Conservation (phyloP, 2,113 vertebrate species). For the Sturnus vulgaris region DNA sequence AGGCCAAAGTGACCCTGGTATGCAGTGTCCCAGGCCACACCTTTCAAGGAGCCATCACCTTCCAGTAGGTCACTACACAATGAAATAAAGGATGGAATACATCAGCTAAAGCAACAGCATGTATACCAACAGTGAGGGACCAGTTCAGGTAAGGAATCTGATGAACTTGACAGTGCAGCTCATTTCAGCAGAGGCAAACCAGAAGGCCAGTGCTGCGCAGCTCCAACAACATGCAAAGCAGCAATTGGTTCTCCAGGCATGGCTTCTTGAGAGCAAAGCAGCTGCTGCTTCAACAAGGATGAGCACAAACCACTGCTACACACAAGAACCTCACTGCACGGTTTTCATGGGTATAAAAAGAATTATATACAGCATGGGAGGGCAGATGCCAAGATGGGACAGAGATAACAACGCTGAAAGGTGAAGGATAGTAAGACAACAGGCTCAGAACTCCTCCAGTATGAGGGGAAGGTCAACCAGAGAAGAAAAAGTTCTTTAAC, state of each 20-base stretch:
- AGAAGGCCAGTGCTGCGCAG: neutral
- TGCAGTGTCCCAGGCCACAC: neutral
- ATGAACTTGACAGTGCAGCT: neutral
- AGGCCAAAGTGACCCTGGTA: neutral
- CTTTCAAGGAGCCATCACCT: neutral
- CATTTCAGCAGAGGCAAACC: neutral
- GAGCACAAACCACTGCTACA: neutral
- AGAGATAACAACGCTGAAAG: neutral
- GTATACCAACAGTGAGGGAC: rapidly evolving
- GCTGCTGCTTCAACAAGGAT: neutral
- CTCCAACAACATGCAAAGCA: neutral
- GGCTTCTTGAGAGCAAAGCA: neutral
- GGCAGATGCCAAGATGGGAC: neutral
- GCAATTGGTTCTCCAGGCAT: neutral
- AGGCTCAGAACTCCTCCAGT: neutral
- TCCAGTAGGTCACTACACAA: neutral
- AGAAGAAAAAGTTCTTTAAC: neutral
- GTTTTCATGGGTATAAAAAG: neutral
- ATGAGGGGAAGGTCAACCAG: neutral
- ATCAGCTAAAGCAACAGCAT: neutral
- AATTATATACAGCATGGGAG: neutral
- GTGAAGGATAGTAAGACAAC: neutral
- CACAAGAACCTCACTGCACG: rapidly evolving
- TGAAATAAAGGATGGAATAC: neutral
- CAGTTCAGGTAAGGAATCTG: neutral